Evolutionary conservation across 2,113 vertebrate species (phyloP).

Genomic region (Theristicus caerulescens): DNA sequence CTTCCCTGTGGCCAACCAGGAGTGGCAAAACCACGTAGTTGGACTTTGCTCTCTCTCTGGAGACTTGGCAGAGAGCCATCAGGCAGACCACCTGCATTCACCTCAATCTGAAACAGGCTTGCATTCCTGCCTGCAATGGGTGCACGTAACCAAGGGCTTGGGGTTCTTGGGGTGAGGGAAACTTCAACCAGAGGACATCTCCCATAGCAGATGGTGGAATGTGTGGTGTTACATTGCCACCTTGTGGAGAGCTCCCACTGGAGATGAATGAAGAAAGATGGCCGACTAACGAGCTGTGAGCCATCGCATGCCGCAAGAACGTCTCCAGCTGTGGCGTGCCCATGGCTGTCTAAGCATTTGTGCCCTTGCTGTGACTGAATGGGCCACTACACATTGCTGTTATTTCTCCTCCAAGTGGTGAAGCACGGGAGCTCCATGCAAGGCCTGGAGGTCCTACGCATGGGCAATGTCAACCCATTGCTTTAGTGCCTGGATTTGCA

Average conservation of each 20-base stretch:
- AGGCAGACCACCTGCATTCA: neutral
- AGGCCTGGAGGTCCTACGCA: neutral
- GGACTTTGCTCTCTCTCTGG: neutral
- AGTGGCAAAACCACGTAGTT: neutral
- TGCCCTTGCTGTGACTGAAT: neutral
- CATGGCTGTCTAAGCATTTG: neutral
- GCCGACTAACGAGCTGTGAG: neutral
- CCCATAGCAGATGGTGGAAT: neutral
- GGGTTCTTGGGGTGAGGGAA: neutral
- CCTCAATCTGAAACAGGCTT: neutral
- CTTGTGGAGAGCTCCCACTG: constrained; percentile 65
- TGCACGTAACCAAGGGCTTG: neutral
- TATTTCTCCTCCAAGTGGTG: neutral
- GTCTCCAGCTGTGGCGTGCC: rapidly evolving
- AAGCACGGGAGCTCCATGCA: neutral
- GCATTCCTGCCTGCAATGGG: neutral
- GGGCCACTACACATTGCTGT: neutral
- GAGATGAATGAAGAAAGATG: constrained; percentile 28
- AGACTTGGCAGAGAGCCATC: neutral
- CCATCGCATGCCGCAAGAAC: neutral
- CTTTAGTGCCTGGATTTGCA: neutral
- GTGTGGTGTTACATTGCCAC: constrained; percentile 67
- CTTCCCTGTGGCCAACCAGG: neutral
- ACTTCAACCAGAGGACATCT: neutral
- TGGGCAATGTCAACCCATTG: neutral